Evolutionary conservation across 2,888 invertebrate species (phyloP).

Genomic region (Pyrochroa serraticornis): DNA sequence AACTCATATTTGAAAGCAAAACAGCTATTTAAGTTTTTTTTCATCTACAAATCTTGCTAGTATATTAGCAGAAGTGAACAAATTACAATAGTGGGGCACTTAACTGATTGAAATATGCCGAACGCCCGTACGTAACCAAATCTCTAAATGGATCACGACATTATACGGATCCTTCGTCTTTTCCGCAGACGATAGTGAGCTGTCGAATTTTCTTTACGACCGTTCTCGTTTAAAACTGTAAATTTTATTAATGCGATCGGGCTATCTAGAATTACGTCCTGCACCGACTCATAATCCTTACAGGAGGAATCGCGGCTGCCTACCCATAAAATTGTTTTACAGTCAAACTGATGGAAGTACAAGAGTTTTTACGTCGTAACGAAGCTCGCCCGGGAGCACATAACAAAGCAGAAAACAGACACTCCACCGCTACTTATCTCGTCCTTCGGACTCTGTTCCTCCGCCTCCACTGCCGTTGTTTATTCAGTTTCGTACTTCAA

Average conservation of each 20-base stretch:
- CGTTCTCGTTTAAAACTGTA: not conserved
- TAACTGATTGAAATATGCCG: not conserved
- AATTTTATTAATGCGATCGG: conserved; percentile 9
- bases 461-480: conserved; percentile 26
- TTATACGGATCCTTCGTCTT: not conserved
- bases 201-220: no score
- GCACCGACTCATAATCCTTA: conserved; percentile 13
- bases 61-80: no score
- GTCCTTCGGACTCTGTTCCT: conserved; percentile 33
- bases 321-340: conserved; percentile 26
- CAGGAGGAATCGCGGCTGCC: conserved; percentile 8
- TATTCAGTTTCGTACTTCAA: conserved; percentile 22
- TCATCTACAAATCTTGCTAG: no score
- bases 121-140: not conserved
- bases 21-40: no score
- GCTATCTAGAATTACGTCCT: conserved; percentile 3
- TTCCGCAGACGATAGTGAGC: no score
- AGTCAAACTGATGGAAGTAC: conserved; percentile 19
- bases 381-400: conserved; percentile 25
- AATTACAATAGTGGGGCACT: not conserved
- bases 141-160: not conserved
- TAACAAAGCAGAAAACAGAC: conserved; percentile 38
- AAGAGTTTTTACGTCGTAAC: conserved; percentile 32
- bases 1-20: no score
- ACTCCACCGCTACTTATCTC: conserved; percentile 38